phyloP scores from a whole-genome alignment of 2,888 invertebrate genomes.

The Drosophila maculinotata region DNA sequence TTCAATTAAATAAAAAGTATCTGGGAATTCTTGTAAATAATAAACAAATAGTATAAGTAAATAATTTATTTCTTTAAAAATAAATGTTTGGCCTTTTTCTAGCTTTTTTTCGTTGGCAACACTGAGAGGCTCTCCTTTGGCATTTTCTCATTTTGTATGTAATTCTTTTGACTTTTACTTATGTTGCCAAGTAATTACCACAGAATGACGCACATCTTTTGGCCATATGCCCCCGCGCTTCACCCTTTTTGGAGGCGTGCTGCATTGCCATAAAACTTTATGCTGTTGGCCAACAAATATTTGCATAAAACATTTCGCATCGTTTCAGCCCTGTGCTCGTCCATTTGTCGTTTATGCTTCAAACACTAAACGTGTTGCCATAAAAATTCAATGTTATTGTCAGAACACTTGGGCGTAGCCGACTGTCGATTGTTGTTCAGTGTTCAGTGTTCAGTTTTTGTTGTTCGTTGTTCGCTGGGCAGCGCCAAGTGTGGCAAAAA shows the following conservation, averaged over 20 bases:
- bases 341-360: constrained; percentile 36
- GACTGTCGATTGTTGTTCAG: constrained; percentile 13
- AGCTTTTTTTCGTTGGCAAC: background rate
- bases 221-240: constrained; percentile 4
- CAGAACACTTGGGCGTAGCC: constrained; percentile 43
- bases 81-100: too few species aligned
- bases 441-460: constrained; percentile 5
- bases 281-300: constrained; percentile 36
- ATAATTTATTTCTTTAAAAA: too few species aligned
- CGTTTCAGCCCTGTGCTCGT: background rate
- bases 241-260: background rate
- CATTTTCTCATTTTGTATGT: background rate
- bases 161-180: constrained; percentile 10
- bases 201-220: constrained; percentile 38
- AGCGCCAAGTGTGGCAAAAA: constrained; percentile 45
- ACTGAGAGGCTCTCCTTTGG: background rate
- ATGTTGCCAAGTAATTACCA: constrained; percentile 39
- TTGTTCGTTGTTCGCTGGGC: constrained; percentile 19
- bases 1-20: too few species aligned
- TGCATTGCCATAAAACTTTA: constrained; percentile 34
- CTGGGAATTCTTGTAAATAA: too few species aligned
- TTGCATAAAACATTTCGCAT: constrained; percentile 46
- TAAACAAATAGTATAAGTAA: too few species aligned
- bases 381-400: constrained; percentile 74
- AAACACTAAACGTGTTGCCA: constrained; percentile 56